phyloP scores from a whole-genome alignment of 1,140 invertebrate species.

The Gryon sp. region DNA sequence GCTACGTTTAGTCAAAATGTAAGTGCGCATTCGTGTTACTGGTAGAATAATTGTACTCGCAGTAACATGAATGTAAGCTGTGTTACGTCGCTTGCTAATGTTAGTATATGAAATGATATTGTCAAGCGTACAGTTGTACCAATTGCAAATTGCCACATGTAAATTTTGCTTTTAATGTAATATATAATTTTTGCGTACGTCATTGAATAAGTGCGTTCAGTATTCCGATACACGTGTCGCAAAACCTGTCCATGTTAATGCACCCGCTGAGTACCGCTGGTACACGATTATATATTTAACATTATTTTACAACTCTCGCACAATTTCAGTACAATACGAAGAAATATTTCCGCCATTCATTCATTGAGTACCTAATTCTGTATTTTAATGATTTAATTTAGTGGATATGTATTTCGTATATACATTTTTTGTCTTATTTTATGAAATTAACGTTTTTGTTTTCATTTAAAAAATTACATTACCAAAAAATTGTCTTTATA shows the following conservation, averaged over 20 bases:
- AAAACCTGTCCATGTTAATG: conserved; percentile 23
- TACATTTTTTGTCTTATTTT: too few species aligned
- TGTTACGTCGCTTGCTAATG: conserved; percentile 46
- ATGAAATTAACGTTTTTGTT: too few species aligned
- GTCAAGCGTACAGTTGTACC: conserved; percentile 27
- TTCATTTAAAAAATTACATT: too few species aligned
- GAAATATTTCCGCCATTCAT: conserved; percentile 11
- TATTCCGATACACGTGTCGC: conserved; percentile 36
- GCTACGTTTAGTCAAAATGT: conserved; percentile 33
- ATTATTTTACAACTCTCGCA: conserved; percentile 14
- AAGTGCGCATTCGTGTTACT: conserved; percentile 42
- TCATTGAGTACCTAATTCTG: background rate
- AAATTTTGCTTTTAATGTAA: conserved; percentile 54
- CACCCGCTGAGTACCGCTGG: conserved; percentile 7
- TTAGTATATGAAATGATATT: conserved; percentile 49
- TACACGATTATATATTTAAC: conserved; percentile 18
- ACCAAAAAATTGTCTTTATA: too few species aligned
- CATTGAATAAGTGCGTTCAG: conserved; percentile 33
- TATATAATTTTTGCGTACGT: conserved; percentile 44
- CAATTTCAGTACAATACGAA: conserved; percentile 4
- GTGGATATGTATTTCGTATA: too few species aligned
- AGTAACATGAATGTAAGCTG: conserved; percentile 34
- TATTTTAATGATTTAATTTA: too few species aligned
- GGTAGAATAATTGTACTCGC: conserved; percentile 33
- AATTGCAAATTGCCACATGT: conserved; percentile 47